phyloP scores from a whole-genome alignment of 53 echinoderm and acorn worm genomes.

The Holothuria leucospilota region DNA sequence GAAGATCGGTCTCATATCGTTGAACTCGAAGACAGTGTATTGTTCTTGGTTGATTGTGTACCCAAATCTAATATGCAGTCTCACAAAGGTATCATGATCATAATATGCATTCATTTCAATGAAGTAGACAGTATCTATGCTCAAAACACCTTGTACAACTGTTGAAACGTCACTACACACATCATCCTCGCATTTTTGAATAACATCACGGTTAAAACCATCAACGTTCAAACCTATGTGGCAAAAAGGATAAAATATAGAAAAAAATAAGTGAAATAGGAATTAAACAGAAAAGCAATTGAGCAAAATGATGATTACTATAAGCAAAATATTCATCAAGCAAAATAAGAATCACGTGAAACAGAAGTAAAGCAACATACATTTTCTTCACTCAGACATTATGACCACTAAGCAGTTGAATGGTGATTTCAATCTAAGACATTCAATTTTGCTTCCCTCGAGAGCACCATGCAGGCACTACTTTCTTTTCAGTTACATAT shows the following conservation, averaged over 20 bases:
- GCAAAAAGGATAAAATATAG: background rate
- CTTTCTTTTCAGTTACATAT: too few species aligned
- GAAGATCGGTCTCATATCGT: background rate
- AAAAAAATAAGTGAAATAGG: too few species aligned
- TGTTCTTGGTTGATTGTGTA: background rate
- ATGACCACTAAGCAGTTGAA: too few species aligned
- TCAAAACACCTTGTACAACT: background rate
- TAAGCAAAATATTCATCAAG: too few species aligned
- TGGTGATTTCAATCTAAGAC: too few species aligned
- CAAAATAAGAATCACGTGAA: too few species aligned
- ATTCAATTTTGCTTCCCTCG: too few species aligned
- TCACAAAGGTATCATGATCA: background rate
- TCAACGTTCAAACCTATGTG: slow-evolving; percentile 7
- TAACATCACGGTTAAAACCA: background rate
- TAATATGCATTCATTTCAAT: slow-evolving; percentile 7
- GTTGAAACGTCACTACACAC: background rate
- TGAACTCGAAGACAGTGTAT: background rate
- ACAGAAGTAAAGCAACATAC: too few species aligned
- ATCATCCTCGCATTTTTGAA: slow-evolving; percentile 11
- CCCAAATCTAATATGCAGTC: slow-evolving; percentile 6
- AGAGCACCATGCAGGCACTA: too few species aligned
- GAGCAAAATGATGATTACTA: too few species aligned
- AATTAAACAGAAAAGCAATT: too few species aligned
- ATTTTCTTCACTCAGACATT: too few species aligned
- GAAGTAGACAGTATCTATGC: background rate